These are phyloP conservation scores for Gallirallus australis DNA, from an alignment of 2,797 vertebrate genomes.

Conservation along the genomic window DNA sequence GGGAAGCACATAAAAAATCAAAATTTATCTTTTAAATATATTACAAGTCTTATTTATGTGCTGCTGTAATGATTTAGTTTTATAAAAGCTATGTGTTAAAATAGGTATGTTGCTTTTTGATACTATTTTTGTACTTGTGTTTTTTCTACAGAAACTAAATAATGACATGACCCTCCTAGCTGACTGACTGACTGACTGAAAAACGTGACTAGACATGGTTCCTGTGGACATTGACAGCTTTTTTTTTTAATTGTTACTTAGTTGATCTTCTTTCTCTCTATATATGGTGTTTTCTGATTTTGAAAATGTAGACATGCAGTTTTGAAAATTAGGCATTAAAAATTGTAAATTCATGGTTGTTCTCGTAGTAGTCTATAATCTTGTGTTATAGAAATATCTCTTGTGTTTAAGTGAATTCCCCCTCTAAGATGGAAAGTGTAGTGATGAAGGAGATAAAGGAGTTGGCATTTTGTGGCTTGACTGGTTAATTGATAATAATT, in stretches of 20 bases:
- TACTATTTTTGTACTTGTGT: conserved; percentile 84
- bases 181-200: conserved; percentile 88
- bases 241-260: conserved; percentile 63
- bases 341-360: conserved; percentile 61
- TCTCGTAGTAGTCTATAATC: conserved; percentile 63
- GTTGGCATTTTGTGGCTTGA: conserved; percentile 45
- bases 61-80: neutral
- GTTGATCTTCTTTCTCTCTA: neutral
- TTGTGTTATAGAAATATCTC: conserved; percentile 50
- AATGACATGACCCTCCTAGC: conserved; percentile 86
- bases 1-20: neutral
- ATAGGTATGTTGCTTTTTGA: conserved; percentile 71
- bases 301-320: conserved; percentile 56
- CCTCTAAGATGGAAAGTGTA: conserved; percentile 60
- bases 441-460: conserved; percentile 34
- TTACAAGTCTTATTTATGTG: neutral
- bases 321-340: conserved; percentile 44
- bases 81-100: neutral
- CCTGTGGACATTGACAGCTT: conserved; percentile 86
- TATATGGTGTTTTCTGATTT: conserved; percentile 32
- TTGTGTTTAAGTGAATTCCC: conserved; percentile 60
- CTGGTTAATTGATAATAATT: conserved; percentile 23
- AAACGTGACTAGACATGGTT: conserved; percentile 86
- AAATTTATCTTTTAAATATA: neutral
- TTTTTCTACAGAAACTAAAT: conserved; percentile 89